Conservation (phyloP, 2,113 vertebrate species). For the Podocnemis expansa region DNA sequence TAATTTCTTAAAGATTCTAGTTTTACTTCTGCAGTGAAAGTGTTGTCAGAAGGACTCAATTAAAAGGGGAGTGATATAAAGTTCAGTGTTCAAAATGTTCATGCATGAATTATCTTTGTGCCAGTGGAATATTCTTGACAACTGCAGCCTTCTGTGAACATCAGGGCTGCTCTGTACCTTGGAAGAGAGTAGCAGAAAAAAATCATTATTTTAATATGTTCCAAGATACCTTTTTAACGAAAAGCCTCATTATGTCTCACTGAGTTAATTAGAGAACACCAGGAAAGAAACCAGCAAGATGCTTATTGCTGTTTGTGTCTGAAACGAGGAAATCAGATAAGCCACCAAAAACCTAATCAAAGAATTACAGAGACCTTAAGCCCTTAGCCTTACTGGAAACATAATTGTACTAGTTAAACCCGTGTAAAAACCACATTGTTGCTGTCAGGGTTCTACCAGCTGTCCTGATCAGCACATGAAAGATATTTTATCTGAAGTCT, state of each 20-base stretch:
- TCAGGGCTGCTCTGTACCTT: not conserved
- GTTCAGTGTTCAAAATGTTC: not conserved
- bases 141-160: not conserved
- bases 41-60: not conserved
- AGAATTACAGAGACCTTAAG: not conserved
- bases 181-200: not conserved
- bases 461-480: rapidly evolving
- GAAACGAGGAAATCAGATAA: not conserved
- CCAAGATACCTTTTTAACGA: not conserved
- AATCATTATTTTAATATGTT: not conserved
- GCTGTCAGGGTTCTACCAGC: not conserved
- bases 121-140: not conserved
- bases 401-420: not conserved
- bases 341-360: not conserved
- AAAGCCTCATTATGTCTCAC: not conserved
- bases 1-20: not conserved
- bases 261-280: not conserved
- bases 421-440: rapidly evolving
- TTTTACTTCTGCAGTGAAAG: not conserved
- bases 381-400: not conserved
- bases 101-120: not conserved
- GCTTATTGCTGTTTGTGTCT: not conserved
- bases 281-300: not conserved
- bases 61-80: not conserved
- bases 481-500: not conserved